phyloP scores from a whole-genome alignment of 2,113 vertebrate species.

The Galeopterus variegatus region DNA sequence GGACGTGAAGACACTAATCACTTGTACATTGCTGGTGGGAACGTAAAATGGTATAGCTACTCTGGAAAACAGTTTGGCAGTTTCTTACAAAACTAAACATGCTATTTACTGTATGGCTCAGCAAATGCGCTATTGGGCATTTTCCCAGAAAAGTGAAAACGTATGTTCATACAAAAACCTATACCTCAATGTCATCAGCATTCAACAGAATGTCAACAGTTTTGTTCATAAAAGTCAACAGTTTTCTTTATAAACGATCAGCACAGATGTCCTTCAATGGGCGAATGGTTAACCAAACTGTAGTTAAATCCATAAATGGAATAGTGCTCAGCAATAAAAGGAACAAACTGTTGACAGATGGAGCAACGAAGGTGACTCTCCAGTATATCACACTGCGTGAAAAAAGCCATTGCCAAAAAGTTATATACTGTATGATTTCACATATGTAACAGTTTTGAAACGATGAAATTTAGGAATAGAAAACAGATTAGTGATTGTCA shows the following conservation, averaged over 20 bases:
- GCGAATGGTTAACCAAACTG: background rate
- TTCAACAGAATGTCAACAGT: background rate
- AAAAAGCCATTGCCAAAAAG: background rate
- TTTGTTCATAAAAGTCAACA: background rate
- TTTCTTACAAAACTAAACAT: background rate
- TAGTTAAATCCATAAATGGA: background rate
- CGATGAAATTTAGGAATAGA: background rate
- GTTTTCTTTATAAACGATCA: background rate
- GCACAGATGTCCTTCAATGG: background rate
- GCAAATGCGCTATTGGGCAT: background rate
- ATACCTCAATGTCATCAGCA: background rate
- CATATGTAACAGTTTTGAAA: slow-evolving; percentile 1
- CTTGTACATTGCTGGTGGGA: background rate
- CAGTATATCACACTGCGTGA: background rate
- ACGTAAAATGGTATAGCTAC: background rate
- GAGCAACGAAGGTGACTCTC: background rate
- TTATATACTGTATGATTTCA: background rate
- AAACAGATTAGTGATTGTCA: background rate
- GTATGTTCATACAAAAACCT: background rate
- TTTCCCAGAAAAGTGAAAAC: background rate
- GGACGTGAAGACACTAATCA: background rate
- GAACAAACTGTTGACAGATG: background rate
- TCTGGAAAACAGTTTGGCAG: background rate
- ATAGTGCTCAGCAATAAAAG: background rate
- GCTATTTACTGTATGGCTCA: background rate